These are phyloP conservation scores for Beroe forskalii DNA, from an alignment of 37 sponge, comb jelly and placozoan species.

Conservation along the genomic window DNA sequence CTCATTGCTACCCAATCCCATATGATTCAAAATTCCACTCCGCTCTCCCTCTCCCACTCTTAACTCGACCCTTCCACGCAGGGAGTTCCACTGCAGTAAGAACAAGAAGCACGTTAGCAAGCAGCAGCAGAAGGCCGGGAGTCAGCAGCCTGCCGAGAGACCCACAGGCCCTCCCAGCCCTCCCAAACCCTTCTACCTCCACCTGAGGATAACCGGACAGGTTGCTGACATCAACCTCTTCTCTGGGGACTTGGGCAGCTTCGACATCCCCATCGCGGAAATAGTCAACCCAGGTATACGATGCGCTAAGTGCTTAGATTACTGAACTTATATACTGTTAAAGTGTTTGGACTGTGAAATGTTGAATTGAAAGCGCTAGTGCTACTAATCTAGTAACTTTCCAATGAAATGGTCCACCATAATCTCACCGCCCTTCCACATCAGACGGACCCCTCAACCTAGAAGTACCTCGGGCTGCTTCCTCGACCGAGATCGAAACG, in stretches of 20 bases:
- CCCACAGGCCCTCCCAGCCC: constrained; percentile 1
- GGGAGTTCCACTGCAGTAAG: constrained; percentile 34
- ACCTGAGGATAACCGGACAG: constrained; percentile 26
- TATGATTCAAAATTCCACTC: too few species aligned
- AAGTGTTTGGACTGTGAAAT: too few species aligned
- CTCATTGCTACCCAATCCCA: too few species aligned
- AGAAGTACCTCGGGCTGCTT: neutral
- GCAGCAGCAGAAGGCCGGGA: neutral
- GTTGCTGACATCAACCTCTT: constrained; percentile 36
- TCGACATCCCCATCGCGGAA: constrained; percentile 19
- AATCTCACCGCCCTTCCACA: too few species aligned
- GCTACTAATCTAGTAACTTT: too few species aligned
- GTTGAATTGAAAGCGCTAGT: too few species aligned
- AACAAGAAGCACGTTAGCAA: neutral
- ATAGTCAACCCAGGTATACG: constrained; percentile 24
- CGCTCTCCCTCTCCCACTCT: too few species aligned
- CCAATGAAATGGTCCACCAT: too few species aligned
- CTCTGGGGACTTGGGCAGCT: constrained; percentile 3
- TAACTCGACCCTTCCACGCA: constrained; percentile 11
- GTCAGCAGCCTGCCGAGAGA: neutral
- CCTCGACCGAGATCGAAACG: neutral
- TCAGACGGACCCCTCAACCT: neutral
- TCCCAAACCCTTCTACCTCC: constrained; percentile 40
- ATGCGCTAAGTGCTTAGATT: too few species aligned
- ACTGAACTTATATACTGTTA: constrained; percentile 9